A percentile compares a stretch with the other conserved stretches of the same genome.
phyloP scores from a whole-genome alignment of 2,888 invertebrate species.

The Eupithecia exiguata region DNA sequence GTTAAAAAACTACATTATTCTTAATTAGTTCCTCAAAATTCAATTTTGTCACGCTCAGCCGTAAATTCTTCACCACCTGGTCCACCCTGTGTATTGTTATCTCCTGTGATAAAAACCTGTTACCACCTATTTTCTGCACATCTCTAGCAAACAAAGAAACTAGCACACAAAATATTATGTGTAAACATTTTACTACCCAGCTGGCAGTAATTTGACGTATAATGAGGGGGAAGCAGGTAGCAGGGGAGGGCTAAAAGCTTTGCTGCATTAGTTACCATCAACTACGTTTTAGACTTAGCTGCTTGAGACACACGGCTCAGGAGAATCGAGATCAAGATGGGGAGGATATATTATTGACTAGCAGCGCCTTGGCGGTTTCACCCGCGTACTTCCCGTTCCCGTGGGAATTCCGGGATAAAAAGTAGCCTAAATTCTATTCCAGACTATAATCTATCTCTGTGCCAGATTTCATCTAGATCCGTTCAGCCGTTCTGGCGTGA shows the following conservation, averaged over 20 bases:
- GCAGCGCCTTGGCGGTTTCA: too few relatives aligned
- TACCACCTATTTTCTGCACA: background rate
- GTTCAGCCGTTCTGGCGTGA: too few relatives aligned
- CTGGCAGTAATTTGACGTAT: constrained; percentile 36
- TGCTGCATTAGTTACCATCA: constrained; percentile 76
- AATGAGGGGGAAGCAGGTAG: constrained; percentile 36
- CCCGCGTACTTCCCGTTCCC: too few relatives aligned
- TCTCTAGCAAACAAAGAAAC: constrained; percentile 6
- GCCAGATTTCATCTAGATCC: too few relatives aligned
- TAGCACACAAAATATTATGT: constrained; percentile 20
- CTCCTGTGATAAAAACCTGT: background rate
- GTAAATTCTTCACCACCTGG: too few relatives aligned
- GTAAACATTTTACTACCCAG: constrained; percentile 22
- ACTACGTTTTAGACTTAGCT: constrained; percentile 56
- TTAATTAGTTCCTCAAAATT: too few relatives aligned
- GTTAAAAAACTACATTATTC: too few relatives aligned
- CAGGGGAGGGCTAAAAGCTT: constrained; percentile 69
- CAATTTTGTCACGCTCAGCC: too few relatives aligned
- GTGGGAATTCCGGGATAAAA: too few relatives aligned
- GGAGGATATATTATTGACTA: too few relatives aligned
- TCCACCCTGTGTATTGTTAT: background rate
- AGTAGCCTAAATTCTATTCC: too few relatives aligned
- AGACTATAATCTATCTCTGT: too few relatives aligned
- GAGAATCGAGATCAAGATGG: background rate
- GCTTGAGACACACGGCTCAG: constrained; percentile 36